Evolutionary conservation across 2,113 vertebrate species (phyloP).

Genomic region (Uria aalge): DNA sequence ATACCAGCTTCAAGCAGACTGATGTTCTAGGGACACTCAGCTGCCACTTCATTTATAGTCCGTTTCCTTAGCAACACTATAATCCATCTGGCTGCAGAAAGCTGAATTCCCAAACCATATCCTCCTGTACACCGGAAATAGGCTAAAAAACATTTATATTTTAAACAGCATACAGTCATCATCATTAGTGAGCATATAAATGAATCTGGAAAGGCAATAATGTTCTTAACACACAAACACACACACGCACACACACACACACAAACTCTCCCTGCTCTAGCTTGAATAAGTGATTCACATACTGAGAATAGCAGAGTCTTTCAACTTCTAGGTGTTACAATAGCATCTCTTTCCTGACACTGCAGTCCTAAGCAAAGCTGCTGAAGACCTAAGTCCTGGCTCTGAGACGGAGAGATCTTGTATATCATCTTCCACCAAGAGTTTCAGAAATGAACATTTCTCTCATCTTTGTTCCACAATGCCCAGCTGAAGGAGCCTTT

Average conservation of each 20-base stretch:
- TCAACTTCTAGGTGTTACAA: background rate
- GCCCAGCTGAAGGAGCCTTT: background rate
- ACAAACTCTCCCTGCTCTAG: background rate
- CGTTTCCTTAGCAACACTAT: conserved; percentile 69
- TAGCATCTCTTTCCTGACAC: background rate
- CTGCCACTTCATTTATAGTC: conserved; percentile 66
- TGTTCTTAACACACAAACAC: background rate
- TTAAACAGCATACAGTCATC: conserved; percentile 32
- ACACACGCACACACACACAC: background rate
- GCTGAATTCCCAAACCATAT: conserved; percentile 66
- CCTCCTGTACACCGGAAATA: conserved; percentile 47
- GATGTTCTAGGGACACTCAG: conserved; percentile 64
- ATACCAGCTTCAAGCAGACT: conserved; percentile 55
- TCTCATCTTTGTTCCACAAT: background rate
- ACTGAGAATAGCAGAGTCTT: background rate
- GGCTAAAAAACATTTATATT: conserved; percentile 55
- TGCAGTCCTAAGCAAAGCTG: background rate
- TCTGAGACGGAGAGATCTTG: background rate
- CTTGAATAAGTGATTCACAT: background rate
- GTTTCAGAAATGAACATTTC: background rate
- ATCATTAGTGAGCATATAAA: conserved; percentile 14
- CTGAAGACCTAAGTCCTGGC: background rate
- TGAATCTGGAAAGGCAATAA: background rate
- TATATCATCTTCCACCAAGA: background rate
- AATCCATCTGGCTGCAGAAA: conserved; percentile 63